Conservation (phyloP, 2,888 invertebrate genomes). For the Zonitis immaculata region DNA sequence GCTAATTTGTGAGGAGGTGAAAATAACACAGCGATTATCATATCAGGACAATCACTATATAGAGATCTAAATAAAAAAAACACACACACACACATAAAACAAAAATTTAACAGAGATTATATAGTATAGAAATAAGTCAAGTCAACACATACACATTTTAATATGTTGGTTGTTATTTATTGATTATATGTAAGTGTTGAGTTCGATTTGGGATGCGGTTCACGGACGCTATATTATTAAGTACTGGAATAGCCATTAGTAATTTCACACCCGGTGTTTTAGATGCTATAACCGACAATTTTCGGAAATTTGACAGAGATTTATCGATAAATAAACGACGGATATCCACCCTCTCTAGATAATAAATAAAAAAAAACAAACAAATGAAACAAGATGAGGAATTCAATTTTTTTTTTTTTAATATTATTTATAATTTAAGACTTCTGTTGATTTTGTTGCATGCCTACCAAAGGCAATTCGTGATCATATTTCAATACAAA, state of each 20-base stretch:
- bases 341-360: background rate
- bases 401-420: too few species aligned
- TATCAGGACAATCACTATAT: constrained; percentile 33
- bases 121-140: constrained; percentile 31
- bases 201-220: constrained; percentile 9
- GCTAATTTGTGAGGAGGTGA: constrained; percentile 49
- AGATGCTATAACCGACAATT: constrained; percentile 6
- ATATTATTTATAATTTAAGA: background rate
- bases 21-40: constrained; percentile 48
- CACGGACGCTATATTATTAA: background rate
- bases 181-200: constrained; percentile 15
- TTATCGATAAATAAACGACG: background rate
- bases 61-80: background rate
- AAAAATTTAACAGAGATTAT: constrained; percentile 35
- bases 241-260: constrained; percentile 8
- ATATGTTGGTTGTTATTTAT: constrained; percentile 15
- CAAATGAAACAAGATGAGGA: background rate
- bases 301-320: background rate
- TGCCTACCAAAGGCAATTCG: background rate
- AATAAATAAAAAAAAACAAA: background rate
- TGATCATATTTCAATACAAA: background rate
- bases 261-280: constrained; percentile 11
- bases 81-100: constrained; percentile 14
- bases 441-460: background rate
- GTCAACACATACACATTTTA: constrained; percentile 36